phyloP scores from a whole-genome alignment of 2,113 vertebrate genomes.

The Craseonycteris thonglongyai region DNA sequence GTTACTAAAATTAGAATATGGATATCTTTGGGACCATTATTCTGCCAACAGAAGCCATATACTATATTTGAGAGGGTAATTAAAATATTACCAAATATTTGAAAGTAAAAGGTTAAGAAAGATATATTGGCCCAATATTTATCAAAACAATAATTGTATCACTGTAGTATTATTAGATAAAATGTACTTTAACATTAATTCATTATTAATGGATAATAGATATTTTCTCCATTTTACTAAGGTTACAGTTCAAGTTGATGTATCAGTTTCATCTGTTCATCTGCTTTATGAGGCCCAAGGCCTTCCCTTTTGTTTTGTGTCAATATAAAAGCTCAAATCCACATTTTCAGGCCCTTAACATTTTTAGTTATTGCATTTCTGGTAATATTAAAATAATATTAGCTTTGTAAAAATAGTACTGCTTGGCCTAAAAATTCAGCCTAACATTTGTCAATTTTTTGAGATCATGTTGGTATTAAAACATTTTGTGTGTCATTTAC shows the following conservation, averaged over 20 bases:
- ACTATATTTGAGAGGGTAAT: background rate
- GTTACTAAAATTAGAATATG: background rate
- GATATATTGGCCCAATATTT: background rate
- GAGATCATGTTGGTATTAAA: conserved; percentile 12
- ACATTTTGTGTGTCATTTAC: background rate
- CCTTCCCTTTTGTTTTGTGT: background rate
- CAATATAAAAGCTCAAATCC: background rate
- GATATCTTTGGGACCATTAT: background rate
- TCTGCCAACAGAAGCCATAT: background rate
- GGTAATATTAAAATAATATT: conserved; percentile 49
- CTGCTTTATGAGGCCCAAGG: background rate
- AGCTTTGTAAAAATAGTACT: background rate
- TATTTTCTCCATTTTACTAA: background rate
- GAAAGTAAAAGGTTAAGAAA: background rate
- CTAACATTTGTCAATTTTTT: background rate
- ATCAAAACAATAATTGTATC: background rate
- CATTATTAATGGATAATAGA: background rate
- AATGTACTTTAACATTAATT: background rate
- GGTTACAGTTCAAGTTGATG: background rate
- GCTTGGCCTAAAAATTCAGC: background rate
- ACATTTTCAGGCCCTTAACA: background rate
- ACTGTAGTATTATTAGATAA: background rate
- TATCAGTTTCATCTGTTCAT: background rate
- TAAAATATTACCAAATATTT: background rate
- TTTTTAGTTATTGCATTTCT: conserved; percentile 16